Conservation (phyloP, 2,888 invertebrate genomes). For the Papilio protenor region DNA sequence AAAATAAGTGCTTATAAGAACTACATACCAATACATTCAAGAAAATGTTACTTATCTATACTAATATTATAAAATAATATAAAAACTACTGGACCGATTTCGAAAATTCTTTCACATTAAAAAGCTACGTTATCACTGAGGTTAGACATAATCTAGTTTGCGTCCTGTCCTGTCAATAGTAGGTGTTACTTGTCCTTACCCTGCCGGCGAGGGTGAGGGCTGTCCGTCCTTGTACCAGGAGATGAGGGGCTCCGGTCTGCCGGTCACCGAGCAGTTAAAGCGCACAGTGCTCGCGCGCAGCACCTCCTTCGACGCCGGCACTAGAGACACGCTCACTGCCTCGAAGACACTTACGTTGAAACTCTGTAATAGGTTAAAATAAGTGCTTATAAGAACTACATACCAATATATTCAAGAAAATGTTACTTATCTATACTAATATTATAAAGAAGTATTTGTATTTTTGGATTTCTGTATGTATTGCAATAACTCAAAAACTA, state of each 20-base stretch:
- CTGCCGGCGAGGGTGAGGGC: conserved; percentile 73
- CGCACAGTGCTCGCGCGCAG: conserved; percentile 87
- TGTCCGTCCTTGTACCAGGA: conserved; percentile 89
- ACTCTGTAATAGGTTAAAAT: conserved; percentile 60
- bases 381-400: background rate
- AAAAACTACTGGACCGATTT: no score
- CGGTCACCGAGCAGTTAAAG: conserved; percentile 87
- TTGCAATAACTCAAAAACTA: no score
- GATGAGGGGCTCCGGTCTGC: conserved; percentile 87
- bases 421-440: background rate
- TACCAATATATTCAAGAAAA: background rate
- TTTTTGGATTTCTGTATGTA: background rate
- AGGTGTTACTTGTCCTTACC: conserved; percentile 58
- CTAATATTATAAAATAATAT: background rate
- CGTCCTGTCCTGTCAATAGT: background rate
- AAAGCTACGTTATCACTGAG: no score
- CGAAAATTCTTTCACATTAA: no score
- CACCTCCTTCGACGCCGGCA: conserved; percentile 84
- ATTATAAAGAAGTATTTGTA: no score
- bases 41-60: background rate
- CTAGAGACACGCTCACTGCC: conserved; percentile 84
- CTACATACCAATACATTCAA: background rate
- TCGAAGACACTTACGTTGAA: conserved; percentile 85
- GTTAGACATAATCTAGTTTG: background rate
- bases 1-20: background rate